phyloP scores from a whole-genome alignment of 2,888 invertebrate genomes.

The Elegia similella region DNA sequence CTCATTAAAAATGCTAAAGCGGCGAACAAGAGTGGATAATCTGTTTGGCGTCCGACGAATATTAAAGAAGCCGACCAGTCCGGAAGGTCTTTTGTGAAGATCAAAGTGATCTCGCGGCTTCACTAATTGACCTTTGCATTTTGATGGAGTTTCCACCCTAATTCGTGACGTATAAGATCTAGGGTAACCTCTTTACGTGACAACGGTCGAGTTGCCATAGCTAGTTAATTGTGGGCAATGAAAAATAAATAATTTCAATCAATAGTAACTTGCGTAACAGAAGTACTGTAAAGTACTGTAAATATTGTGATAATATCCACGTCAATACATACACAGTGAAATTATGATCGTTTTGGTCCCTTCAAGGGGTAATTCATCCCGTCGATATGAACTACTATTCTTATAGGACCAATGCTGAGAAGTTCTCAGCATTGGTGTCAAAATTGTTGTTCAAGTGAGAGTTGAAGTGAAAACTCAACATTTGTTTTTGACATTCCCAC shows the following conservation, averaged over 20 bases:
- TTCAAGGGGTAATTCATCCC: too few species aligned
- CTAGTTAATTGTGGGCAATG: background rate
- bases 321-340: too few species aligned
- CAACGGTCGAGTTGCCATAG: slow-evolving; percentile 10
- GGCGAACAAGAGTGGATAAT: slow-evolving; percentile 72
- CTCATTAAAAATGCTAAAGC: slow-evolving; percentile 73
- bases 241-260: background rate
- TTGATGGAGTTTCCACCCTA: slow-evolving; percentile 40
- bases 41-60: slow-evolving; percentile 66
- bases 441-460: too few species aligned
- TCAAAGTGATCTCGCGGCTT: slow-evolving; percentile 63
- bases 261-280: too few species aligned
- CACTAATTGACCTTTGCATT: slow-evolving; percentile 71
- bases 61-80: slow-evolving; percentile 63
- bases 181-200: slow-evolving; percentile 20
- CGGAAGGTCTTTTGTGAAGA: slow-evolving; percentile 63
- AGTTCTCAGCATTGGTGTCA: too few species aligned
- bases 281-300: too few species aligned
- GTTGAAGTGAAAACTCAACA: too few species aligned
- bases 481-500: too few species aligned
- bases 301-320: too few species aligned
- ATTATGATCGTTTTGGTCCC: too few species aligned
- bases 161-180: slow-evolving; percentile 22
- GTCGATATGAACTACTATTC: too few species aligned
- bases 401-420: too few species aligned